Evolutionary conservation across 1,140 invertebrate species (phyloP).

Genomic region (Diprion similis): DNA sequence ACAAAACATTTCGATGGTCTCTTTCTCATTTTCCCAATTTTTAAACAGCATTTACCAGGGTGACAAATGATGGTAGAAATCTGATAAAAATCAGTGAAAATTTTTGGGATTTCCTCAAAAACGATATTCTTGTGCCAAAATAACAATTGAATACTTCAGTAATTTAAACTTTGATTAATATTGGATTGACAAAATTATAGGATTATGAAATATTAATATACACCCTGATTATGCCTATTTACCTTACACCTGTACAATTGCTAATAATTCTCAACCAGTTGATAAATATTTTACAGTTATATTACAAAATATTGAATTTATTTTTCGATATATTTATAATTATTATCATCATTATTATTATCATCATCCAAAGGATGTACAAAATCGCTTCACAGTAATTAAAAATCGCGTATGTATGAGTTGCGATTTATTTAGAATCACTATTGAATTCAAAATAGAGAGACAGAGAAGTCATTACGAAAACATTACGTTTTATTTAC

Average conservation of each 20-base stretch:
- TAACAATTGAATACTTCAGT: slow-evolving; percentile 2
- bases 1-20: slow-evolving; percentile 4
- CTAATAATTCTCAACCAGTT: no score
- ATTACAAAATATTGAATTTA: slow-evolving; percentile 49
- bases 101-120: slow-evolving; percentile 12
- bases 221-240: no score
- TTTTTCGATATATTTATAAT: slow-evolving; percentile 38
- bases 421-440: not conserved
- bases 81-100: no score
- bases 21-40: not conserved
- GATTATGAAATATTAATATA: not conserved
- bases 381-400: slow-evolving; percentile 37
- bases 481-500: not conserved
- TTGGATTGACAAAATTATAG: slow-evolving; percentile 8
- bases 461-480: not conserved
- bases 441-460: not conserved
- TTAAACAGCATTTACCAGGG: slow-evolving; percentile 7
- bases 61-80: no score
- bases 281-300: no score
- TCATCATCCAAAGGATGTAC: slow-evolving; percentile 34
- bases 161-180: slow-evolving; percentile 1
- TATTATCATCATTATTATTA: slow-evolving; percentile 3
- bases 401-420: slow-evolving; percentile 29
- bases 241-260: no score
- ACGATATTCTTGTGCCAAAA: slow-evolving; percentile 12